A percentile compares a stretch with the other conserved stretches of the same genome.
Evolutionary conservation across 1,140 invertebrate species (phyloP).

Genomic region (Choristoneura fumiferana): DNA sequence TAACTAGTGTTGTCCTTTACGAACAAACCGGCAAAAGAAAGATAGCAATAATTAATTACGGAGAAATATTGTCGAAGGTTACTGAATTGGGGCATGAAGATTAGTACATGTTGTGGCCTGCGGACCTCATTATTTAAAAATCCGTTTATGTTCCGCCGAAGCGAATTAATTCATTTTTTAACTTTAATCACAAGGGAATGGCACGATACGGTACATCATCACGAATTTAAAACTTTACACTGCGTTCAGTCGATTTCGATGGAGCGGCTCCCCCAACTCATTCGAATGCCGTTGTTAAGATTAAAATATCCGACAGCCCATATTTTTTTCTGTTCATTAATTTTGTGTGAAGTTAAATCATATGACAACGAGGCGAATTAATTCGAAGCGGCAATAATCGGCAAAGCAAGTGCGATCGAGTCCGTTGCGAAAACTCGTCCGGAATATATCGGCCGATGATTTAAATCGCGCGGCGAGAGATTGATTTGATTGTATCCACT

Average conservation of each 20-base stretch:
- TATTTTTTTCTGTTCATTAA: conserved; percentile 29
- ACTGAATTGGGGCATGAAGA: background rate
- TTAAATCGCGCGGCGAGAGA: conserved; percentile 27
- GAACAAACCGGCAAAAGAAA: background rate
- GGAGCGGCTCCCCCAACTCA: no score
- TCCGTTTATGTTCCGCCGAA: conserved; percentile 47
- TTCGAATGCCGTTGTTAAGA: no score
- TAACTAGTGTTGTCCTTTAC: background rate
- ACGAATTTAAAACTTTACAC: no score
- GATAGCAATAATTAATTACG: background rate
- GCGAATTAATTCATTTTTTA: conserved; percentile 16
- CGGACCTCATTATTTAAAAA: conserved; percentile 58
- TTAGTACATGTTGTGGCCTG: conserved; percentile 35
- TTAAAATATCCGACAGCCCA: conserved; percentile 17
- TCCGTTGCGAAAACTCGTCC: conserved; percentile 50
- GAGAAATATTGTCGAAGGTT: background rate
- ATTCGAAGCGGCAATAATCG: conserved; percentile 47
- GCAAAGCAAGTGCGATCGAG: conserved; percentile 36
- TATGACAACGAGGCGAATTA: conserved; percentile 29
- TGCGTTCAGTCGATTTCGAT: no score
- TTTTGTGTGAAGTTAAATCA: conserved; percentile 15
- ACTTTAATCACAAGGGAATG: background rate
- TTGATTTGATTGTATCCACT: conserved; percentile 11
- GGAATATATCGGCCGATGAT: conserved; percentile 34
- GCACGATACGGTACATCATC: background rate